phyloP scores from a whole-genome alignment of 2,113 vertebrate species.

The Lagenorhynchus albirostris region DNA sequence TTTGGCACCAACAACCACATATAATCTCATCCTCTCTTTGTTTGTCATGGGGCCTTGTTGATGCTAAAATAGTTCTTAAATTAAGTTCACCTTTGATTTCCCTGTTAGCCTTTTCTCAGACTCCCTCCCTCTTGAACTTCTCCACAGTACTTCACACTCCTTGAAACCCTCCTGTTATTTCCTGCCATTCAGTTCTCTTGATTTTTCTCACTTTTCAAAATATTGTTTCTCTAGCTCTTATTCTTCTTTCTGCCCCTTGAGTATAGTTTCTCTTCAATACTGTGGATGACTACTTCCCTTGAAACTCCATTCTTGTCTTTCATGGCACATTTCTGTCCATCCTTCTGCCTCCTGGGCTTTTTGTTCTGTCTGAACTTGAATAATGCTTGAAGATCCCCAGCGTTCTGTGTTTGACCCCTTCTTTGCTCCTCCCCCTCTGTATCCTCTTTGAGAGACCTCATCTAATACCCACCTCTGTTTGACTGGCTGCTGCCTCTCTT shows the following conservation, averaged over 20 bases:
- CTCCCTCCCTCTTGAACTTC: neutral
- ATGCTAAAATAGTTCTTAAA: neutral
- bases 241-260: neutral
- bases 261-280: neutral
- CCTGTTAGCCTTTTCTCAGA: neutral
- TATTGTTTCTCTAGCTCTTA: neutral
- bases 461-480: neutral
- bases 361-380: neutral
- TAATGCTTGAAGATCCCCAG: neutral
- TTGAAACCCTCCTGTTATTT: neutral
- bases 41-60: neutral
- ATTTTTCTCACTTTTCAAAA: constrained; percentile 38
- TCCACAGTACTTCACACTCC: neutral
- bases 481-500: neutral
- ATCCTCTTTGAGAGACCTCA: neutral
- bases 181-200: neutral
- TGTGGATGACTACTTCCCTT: neutral
- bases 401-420: neutral
- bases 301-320: neutral
- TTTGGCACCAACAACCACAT: neutral
- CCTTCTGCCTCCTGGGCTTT: neutral
- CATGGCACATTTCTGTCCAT: neutral
- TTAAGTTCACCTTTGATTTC: neutral
- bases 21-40: neutral
- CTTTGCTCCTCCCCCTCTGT: neutral